Percentiles rank a stretch among this genome's conserved stretches.
Conservation (phyloP, 2,113 vertebrate genomes). For the Heteronetta atricapilla region DNA sequence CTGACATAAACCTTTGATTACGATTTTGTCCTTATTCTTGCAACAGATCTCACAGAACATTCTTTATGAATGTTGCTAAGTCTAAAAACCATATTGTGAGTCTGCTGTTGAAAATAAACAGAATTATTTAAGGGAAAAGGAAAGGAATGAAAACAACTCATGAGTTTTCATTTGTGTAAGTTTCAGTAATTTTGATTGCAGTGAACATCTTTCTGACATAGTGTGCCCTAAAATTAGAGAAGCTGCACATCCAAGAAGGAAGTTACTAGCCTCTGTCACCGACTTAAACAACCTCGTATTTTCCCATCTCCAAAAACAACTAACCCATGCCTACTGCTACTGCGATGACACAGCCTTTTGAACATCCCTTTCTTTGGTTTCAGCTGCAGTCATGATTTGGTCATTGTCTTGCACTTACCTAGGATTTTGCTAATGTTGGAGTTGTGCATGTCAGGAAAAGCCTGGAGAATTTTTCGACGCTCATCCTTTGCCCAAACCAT, state of each 20-base stretch:
- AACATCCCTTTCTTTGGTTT: background rate
- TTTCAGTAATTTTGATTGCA: background rate
- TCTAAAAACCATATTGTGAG: background rate
- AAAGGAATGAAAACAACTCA: background rate
- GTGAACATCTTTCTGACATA: background rate
- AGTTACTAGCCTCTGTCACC: background rate
- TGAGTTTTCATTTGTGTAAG: background rate
- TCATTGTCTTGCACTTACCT: constrained; percentile 78
- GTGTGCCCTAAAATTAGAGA: background rate
- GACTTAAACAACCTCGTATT: background rate
- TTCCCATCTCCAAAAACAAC: background rate
- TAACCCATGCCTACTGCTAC: background rate
- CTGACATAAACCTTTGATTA: background rate
- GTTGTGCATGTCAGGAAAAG: constrained; percentile 99
- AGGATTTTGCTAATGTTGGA: constrained; percentile 99
- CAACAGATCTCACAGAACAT: background rate
- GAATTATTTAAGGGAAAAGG: background rate
- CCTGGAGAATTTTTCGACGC: constrained; percentile 98
- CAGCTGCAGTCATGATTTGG: too few relatives aligned
- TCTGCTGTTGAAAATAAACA: background rate
- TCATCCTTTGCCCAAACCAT: constrained; percentile 99
- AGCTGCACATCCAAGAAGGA: background rate
- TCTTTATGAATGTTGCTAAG: background rate
- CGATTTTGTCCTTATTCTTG: background rate
- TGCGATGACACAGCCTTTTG: background rate